Evolutionary conservation across 1,140 invertebrate genomes (phyloP).

Genomic region (Drosophila ercepeae): DNA sequence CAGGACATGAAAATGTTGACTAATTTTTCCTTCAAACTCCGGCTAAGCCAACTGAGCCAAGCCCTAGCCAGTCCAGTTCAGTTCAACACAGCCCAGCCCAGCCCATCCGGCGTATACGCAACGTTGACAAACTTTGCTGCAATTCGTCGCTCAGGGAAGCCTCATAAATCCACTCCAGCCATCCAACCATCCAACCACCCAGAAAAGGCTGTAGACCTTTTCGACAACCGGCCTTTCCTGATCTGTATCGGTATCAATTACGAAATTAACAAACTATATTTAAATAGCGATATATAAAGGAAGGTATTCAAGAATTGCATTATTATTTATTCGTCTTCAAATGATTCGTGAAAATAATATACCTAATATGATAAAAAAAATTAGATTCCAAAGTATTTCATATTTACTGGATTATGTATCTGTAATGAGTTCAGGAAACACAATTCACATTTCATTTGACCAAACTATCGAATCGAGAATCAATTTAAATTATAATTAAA

Average conservation of each 20-base stretch:
- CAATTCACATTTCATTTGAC: too few relatives aligned
- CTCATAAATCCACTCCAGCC: conserved; percentile 29
- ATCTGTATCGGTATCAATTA: conserved; percentile 46
- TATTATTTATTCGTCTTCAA: too few relatives aligned
- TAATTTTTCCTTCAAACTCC: conserved; percentile 55
- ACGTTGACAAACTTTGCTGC: conserved; percentile 42
- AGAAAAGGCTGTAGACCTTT: not conserved
- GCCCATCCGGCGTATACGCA: conserved; percentile 48
- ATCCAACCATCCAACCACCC: not conserved
- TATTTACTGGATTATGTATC: too few relatives aligned
- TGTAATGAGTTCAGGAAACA: too few relatives aligned
- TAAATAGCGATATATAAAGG: too few relatives aligned
- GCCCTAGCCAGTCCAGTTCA: not conserved
- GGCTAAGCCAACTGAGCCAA: not conserved
- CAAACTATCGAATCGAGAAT: too few relatives aligned
- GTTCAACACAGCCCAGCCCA: not conserved
- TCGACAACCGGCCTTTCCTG: not conserved
- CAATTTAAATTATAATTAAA: too few relatives aligned
- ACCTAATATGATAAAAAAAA: too few relatives aligned
- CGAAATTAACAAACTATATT: too few relatives aligned
- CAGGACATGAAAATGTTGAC: conserved; percentile 69
- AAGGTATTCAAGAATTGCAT: too few relatives aligned
- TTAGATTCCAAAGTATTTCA: too few relatives aligned
- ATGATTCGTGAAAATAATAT: too few relatives aligned
- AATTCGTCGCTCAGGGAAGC: conserved; percentile 36